Evolutionary conservation across 1,140 invertebrate species (phyloP).

Genomic region (Pseudoatta argentina): DNA sequence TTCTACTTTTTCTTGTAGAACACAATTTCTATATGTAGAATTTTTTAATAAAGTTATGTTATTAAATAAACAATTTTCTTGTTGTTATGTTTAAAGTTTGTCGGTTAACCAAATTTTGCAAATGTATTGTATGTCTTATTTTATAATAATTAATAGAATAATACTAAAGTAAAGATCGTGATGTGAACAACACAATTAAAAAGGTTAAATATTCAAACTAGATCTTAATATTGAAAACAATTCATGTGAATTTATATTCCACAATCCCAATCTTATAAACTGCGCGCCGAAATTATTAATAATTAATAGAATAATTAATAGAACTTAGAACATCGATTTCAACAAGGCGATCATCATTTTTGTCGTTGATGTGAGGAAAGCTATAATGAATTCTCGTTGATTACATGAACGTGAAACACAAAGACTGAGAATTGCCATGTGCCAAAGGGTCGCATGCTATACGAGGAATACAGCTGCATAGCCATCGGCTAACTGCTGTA

Average conservation of each 20-base stretch:
- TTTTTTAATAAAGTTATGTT: neutral
- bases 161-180: too few relatives aligned
- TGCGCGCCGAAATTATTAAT: too few relatives aligned
- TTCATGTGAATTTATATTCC: too few relatives aligned
- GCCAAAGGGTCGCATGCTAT: conserved; percentile 22
- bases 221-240: too few relatives aligned
- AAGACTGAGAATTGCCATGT: conserved; percentile 48
- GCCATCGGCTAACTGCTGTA: conserved; percentile 63
- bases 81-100: neutral
- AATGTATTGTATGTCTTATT: neutral
- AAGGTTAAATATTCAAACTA: too few relatives aligned
- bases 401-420: conserved; percentile 22
- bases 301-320: too few relatives aligned
- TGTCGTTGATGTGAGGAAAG: conserved; percentile 1
- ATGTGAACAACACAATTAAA: too few relatives aligned
- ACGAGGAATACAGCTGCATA: conserved; percentile 30
- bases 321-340: neutral
- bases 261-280: too few relatives aligned
- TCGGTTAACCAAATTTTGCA: neutral
- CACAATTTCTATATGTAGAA: neutral
- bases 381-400: conserved; percentile 34
- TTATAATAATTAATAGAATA: neutral
- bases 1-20: neutral
- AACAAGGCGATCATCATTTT: neutral
- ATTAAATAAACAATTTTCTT: neutral